These are phyloP conservation scores for Andrena trimmerana DNA, from an alignment of 2,888 invertebrate species.

Conservation along the genomic window DNA sequence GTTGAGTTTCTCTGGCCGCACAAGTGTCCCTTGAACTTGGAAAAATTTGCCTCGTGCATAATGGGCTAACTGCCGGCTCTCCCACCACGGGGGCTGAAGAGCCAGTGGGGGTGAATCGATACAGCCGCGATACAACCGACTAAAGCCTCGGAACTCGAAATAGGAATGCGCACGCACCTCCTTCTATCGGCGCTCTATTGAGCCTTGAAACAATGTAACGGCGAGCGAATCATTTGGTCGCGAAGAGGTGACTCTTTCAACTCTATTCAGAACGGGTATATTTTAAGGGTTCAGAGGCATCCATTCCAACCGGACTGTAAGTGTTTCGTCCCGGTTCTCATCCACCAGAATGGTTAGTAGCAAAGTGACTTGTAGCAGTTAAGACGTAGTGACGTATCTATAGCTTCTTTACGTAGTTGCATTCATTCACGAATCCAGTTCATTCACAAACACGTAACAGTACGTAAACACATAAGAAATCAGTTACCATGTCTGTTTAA, in stretches of 20 bases:
- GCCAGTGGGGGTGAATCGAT: conserved; percentile 82
- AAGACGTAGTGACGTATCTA: conserved; percentile 35
- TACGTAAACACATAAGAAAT: conserved; percentile 5
- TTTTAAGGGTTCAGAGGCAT: conserved; percentile 49
- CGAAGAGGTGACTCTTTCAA: conserved; percentile 72
- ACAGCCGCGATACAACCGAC: conserved; percentile 83
- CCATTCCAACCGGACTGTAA: conserved; percentile 50
- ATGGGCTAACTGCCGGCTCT: conserved; percentile 68
- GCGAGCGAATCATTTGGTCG: conserved; percentile 73
- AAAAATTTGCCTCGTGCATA: conserved; percentile 76
- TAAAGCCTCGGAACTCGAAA: conserved; percentile 84
- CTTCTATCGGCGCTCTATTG: conserved; percentile 72
- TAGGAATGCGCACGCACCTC: conserved; percentile 79
- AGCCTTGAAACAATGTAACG: conserved; percentile 76
- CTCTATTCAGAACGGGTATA: conserved; percentile 64
- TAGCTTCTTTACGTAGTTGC: conserved; percentile 12
- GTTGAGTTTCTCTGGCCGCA: background rate
- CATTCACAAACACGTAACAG: conserved; percentile 19
- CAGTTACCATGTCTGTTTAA: background rate
- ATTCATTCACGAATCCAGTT: conserved; percentile 31
- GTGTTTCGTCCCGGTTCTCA: conserved; percentile 50
- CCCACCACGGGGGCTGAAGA: conserved; percentile 69
- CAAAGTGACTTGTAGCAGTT: conserved; percentile 33
- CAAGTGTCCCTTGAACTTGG: background rate
- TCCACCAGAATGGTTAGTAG: conserved; percentile 7